phyloP scores from a whole-genome alignment of 2,113 vertebrate species.

The Parus major region DNA sequence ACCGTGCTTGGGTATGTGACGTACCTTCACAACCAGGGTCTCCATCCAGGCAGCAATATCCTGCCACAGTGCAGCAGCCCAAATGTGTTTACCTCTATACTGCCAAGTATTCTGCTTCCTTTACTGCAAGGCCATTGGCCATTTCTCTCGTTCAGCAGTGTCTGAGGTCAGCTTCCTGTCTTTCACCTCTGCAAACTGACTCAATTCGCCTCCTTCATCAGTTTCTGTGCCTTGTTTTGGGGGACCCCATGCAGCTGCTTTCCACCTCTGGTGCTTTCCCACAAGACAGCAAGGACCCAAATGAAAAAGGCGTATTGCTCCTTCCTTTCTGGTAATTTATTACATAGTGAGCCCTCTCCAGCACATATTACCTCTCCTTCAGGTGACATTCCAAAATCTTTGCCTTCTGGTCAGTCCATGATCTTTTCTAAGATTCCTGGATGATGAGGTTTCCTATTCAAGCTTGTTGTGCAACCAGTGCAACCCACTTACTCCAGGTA shows the following conservation, averaged over 20 bases:
- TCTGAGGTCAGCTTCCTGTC: not conserved
- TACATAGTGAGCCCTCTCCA: not conserved
- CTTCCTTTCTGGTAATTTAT: not conserved
- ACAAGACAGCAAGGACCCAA: not conserved
- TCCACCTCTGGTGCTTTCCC: not conserved
- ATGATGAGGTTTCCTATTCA: not conserved
- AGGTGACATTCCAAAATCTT: not conserved
- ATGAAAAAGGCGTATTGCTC: not conserved
- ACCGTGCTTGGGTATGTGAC: fast-evolving
- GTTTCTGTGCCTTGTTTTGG: not conserved
- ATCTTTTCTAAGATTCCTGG: not conserved
- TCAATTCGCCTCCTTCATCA: not conserved
- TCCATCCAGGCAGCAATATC: not conserved
- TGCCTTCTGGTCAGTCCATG: not conserved
- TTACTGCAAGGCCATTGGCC: not conserved
- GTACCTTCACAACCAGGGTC: not conserved
- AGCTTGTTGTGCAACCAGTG: not conserved
- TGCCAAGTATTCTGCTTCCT: not conserved
- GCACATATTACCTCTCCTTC: not conserved
- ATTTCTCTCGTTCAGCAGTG: not conserved
- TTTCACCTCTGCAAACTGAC: not conserved
- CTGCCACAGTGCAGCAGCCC: not conserved
- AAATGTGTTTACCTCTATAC: not conserved
- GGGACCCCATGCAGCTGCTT: not conserved
- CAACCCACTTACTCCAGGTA: not conserved